These are phyloP conservation scores for Spilarctia lutea DNA, from an alignment of 2,888 invertebrate genomes.

Conservation along the genomic window DNA sequence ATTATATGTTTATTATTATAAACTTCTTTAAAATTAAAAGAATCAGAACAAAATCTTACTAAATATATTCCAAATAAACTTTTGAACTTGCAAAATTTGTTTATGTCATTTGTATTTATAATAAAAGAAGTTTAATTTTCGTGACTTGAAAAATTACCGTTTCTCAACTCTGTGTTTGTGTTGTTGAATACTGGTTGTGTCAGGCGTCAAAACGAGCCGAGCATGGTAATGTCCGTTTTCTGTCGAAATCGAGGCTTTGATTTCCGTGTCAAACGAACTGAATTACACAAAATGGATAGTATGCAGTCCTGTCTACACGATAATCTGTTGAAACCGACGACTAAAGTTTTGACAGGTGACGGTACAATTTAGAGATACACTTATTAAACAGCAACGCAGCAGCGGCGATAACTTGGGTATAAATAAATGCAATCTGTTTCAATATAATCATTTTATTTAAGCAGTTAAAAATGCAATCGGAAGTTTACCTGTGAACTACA, in stretches of 20 bases:
- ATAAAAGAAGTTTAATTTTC: background rate
- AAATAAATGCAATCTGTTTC: too few relatives aligned
- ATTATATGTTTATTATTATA: too few relatives aligned
- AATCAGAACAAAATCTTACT: background rate
- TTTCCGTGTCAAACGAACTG: background rate
- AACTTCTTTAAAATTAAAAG: background rate
- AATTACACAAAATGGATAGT: background rate
- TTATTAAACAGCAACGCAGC: too few relatives aligned
- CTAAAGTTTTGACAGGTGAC: background rate
- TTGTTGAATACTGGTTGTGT: background rate
- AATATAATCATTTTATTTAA: too few relatives aligned
- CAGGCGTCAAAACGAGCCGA: background rate
- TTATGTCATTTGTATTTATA: background rate
- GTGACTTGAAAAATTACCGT: background rate
- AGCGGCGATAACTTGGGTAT: too few relatives aligned
- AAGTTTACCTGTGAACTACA: too few relatives aligned
- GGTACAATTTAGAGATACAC: too few relatives aligned
- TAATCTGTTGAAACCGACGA: background rate
- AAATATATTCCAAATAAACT: background rate
- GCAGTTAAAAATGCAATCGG: too few relatives aligned
- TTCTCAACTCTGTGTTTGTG: background rate
- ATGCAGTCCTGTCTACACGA: background rate
- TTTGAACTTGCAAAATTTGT: background rate
- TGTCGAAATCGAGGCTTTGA: constrained; percentile 5
- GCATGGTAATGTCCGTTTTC: constrained; percentile 10